phyloP scores from a whole-genome alignment of 2,113 vertebrate genomes.

The Corythoichthys intestinalis region DNA sequence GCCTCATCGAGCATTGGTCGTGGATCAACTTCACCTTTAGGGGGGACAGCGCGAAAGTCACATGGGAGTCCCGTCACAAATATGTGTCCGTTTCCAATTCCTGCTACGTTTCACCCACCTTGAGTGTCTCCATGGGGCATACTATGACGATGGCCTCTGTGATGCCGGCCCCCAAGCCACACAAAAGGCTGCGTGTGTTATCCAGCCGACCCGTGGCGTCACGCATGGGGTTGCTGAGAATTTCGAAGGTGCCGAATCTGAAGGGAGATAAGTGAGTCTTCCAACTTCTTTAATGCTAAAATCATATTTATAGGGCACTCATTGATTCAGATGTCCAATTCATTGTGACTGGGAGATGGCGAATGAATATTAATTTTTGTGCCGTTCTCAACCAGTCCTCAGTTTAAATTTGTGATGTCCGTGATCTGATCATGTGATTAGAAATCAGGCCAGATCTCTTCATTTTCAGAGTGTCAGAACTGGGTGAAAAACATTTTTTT shows the following conservation, averaged over 20 bases:
- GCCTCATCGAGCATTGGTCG: constrained; percentile 73
- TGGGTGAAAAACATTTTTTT: no score
- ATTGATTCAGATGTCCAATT: no score
- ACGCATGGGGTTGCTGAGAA: constrained; percentile 74
- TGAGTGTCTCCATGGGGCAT: constrained; percentile 80
- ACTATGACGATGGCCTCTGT: constrained; percentile 74
- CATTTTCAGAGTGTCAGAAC: no score
- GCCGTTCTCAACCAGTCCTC: no score
- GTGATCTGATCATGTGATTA: no score
- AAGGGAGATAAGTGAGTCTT: background rate
- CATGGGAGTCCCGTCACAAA: background rate
- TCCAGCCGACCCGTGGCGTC: constrained; percentile 72
- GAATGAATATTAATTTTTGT: no score
- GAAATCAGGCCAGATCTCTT: no score
- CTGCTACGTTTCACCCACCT: constrained; percentile 52
- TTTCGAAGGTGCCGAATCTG: constrained; percentile 78
- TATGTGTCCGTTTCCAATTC: background rate
- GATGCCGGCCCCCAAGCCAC: constrained; percentile 73
- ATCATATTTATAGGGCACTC: no score
- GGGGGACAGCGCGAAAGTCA: background rate
- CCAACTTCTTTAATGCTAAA: background rate
- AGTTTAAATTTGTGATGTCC: no score
- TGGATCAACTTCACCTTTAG: constrained; percentile 80
- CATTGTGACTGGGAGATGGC: no score
- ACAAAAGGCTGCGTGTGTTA: constrained; percentile 73